Base-by-base conservation (phyloP, 2,888 invertebrate species). In the Colostygia pectinataria region DNA sequence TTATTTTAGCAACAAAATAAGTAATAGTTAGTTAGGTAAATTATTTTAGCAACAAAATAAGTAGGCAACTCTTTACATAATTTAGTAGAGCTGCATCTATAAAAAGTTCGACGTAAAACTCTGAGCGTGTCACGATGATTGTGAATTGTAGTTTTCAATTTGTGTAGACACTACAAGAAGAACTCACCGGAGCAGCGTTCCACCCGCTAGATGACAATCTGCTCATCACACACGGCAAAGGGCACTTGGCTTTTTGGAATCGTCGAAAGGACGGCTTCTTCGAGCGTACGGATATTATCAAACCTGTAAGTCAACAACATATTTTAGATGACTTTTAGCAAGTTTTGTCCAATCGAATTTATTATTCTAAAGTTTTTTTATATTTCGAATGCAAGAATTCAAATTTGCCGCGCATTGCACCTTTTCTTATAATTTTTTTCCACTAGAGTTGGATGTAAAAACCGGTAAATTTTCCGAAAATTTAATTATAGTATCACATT, bases 231-330 rank as follows among this genome's bases (percentile, higher is more conserved):
- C 97, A 96, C 71, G 98, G 98, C 1, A 95, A 96, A 62, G 97
- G 97, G 0, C 97, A 98, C 75, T 83, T 98, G 56, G 96, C 97
- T 0, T 97, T 98, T 80, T 98, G 98, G 98, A 97, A 96, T 67
- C 91, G 97, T 47, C 91, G 96, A 54, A 97, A 97, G 86, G 97
- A 97, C 74, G 97, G 97, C 28, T 97, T 95, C 86, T 97, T 96
- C 72, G 97, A 95, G 87, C 91, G 96, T 54, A 96, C 96, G 0
- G 97, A 97, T 65, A 96, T 97, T 41, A 95, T 97, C 15, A 96
- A 96, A 84, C 96, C 95, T 46, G 95, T 95, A 84, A 79, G 57
- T 51, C 6, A 12, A 20, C n/a, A n/a, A n/a, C n/a, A n/a, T n/a
- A n/a, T n/a, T n/a, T n/a, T n/a, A n/a, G n/a, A n/a, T n/a, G n/a